Conservation (phyloP, 2,888 invertebrate species). For the Leptinotarsa peninsularis region DNA sequence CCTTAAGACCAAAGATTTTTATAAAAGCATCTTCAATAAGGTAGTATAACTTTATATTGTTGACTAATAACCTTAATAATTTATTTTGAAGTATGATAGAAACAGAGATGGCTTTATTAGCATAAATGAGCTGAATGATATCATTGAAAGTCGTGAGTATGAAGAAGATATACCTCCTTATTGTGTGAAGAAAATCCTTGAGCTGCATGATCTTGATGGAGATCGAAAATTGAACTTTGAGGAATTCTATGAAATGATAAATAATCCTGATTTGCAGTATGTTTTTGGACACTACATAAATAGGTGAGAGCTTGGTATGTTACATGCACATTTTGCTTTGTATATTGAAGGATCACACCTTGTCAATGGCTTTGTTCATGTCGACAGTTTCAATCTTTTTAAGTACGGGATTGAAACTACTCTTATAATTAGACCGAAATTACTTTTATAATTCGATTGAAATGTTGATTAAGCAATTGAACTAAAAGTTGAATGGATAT, state of each 20-base stretch:
- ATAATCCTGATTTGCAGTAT: constrained; percentile 67
- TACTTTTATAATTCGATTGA: not conserved
- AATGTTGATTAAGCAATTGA: not conserved
- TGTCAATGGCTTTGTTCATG: too few relatives aligned
- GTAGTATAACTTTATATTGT: constrained; percentile 63
- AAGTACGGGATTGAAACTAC: constrained; percentile 65
- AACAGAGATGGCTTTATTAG: constrained; percentile 78
- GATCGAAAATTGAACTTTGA: constrained; percentile 77
- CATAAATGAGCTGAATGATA: constrained; percentile 73
- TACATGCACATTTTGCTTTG: not conserved
- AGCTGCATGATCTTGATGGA: constrained; percentile 73
- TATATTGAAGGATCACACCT: too few relatives aligned
- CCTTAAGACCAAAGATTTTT: constrained; percentile 51
- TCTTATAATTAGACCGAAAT: not conserved
- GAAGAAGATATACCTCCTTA: constrained; percentile 75
- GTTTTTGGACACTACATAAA: constrained; percentile 36
- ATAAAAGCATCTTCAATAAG: constrained; percentile 55
- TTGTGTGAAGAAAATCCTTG: constrained; percentile 75
- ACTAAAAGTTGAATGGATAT: constrained; percentile 69
- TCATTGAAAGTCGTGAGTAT: constrained; percentile 73
- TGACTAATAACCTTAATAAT: not conserved
- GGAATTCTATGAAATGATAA: constrained; percentile 80
- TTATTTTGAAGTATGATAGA: constrained; percentile 73
- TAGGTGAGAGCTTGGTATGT: constrained; percentile 67
- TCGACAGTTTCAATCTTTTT: constrained; percentile 59